These are phyloP conservation scores for Panthera leo DNA, from an alignment of 2,113 vertebrate species.

Conservation along the genomic window DNA sequence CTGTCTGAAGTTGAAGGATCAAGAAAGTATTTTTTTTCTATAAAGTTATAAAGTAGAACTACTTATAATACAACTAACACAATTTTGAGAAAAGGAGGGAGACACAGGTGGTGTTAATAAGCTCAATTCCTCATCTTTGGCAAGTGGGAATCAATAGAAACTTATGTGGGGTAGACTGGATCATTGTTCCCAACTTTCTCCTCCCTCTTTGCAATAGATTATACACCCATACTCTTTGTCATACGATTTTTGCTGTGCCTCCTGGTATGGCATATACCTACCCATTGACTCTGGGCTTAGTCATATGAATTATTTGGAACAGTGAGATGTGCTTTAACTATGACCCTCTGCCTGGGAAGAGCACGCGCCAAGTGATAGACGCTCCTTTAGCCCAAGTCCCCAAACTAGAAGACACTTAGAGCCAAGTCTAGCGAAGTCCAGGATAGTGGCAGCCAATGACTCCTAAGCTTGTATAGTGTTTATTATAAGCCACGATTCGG, in stretches of 20 bases:
- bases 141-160: background rate
- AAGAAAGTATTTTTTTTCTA: conserved; percentile 21
- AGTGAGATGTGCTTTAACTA: background rate
- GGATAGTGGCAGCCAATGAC: background rate
- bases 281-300: background rate
- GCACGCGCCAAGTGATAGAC: background rate
- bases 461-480: background rate
- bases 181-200: background rate
- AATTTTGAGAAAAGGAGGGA: background rate
- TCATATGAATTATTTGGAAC: background rate
- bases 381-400: background rate
- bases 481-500: background rate
- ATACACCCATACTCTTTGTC: background rate
- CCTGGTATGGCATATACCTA: background rate
- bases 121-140: background rate
- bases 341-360: background rate
- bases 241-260: background rate
- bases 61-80: background rate
- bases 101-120: background rate
- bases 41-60: conserved; percentile 12
- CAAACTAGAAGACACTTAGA: background rate
- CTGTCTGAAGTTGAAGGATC: background rate
- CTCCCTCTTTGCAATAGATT: background rate
- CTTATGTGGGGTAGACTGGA: background rate
- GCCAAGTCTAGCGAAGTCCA: background rate